Conservation (phyloP, 2,888 invertebrate species). For the Acronicta psi region DNA sequence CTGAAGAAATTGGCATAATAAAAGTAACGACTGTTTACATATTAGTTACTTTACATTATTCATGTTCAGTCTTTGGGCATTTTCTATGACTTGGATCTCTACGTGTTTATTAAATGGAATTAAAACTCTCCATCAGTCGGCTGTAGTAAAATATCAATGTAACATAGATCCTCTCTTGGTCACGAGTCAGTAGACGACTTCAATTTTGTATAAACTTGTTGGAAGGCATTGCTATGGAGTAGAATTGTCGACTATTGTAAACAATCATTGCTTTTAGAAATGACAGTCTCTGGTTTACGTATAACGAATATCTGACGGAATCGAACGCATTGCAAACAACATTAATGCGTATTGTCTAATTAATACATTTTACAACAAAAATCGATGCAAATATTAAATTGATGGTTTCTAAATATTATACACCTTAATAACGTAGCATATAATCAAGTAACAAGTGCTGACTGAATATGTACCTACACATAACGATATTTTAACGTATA, state of each 20-base stretch:
- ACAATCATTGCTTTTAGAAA: slow-evolving; percentile 38
- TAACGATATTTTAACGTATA: slow-evolving; percentile 63
- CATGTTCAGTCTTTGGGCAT: slow-evolving; percentile 50
- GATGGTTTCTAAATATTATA: slow-evolving; percentile 48
- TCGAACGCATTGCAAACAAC: slow-evolving; percentile 46
- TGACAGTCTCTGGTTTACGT: slow-evolving; percentile 52
- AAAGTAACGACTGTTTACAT: slow-evolving; percentile 45
- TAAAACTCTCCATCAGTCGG: slow-evolving; percentile 7
- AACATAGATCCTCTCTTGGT: slow-evolving; percentile 15
- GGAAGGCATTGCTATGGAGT: slow-evolving; percentile 49
- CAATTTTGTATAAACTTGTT: slow-evolving; percentile 34
- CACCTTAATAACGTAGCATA: slow-evolving; percentile 51
- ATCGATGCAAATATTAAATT: slow-evolving; percentile 48
- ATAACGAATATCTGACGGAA: slow-evolving; percentile 55
- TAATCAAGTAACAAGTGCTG: slow-evolving; percentile 63
- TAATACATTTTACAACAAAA: slow-evolving; percentile 52
- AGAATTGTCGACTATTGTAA: slow-evolving; percentile 26
- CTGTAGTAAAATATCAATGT: slow-evolving; percentile 2
- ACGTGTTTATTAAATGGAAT: slow-evolving; percentile 13
- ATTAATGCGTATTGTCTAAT: slow-evolving; percentile 50
- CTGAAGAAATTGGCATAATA: slow-evolving; percentile 43
- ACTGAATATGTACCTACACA: slow-evolving; percentile 59
- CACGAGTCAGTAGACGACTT: slow-evolving; percentile 30
- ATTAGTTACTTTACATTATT: slow-evolving; percentile 14
- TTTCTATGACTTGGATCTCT: slow-evolving; percentile 22